These are phyloP conservation scores for Mus minutoides DNA, from an alignment of 2,797 vertebrate species.

Conservation along the genomic window DNA sequence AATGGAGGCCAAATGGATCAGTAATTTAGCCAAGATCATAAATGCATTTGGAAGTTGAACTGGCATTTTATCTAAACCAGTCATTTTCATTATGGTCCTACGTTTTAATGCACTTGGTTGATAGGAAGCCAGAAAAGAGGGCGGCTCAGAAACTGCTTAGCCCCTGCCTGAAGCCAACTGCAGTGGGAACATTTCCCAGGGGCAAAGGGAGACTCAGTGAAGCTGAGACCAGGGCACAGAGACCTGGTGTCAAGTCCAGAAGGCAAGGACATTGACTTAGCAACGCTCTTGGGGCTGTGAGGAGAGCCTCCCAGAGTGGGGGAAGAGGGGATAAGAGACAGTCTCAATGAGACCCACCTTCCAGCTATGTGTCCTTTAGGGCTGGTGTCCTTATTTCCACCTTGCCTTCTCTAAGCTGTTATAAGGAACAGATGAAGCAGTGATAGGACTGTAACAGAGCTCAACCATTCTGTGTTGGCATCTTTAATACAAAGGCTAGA, in stretches of 20 bases:
- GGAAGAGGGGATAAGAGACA: background rate
- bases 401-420: background rate
- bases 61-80: background rate
- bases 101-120: background rate
- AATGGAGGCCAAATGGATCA: background rate
- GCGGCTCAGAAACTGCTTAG: background rate
- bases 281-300: background rate
- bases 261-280: background rate
- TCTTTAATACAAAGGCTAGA: background rate
- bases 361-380: background rate
- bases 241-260: background rate
- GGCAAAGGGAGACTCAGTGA: background rate
- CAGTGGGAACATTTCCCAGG: background rate
- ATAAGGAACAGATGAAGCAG: background rate
- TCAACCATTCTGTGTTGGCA: background rate
- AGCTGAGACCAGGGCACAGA: background rate
- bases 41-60: background rate
- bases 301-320: background rate
- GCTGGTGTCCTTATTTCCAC: background rate
- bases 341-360: fast-evolving
- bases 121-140: background rate
- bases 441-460: background rate
- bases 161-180: fast-evolving
- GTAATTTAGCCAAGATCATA: background rate
- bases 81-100: background rate